Base-by-base conservation (phyloP, 1,140 invertebrate genomes). In the Myzus persicae region DNA sequence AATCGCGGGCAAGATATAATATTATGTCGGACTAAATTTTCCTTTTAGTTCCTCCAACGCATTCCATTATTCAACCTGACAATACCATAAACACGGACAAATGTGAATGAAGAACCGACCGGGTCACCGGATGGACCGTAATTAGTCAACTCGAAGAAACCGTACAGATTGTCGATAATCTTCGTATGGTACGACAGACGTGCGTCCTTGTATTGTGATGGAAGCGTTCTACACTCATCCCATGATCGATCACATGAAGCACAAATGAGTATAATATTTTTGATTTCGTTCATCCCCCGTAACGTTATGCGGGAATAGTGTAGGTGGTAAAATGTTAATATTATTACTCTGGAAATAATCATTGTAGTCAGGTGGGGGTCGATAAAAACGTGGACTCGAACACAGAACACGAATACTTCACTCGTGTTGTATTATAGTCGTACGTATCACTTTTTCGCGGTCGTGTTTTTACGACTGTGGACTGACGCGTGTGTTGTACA, bases 71-170 rank as follows among this genome's bases (percentile, higher is more conserved):
- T 54, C 87, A 89, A 48, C 18, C 8, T 88, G 46, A 51, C 87
- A 87, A 87, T 87, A 87, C 85, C 85, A 87, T 87, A 87, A 87
- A 87, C 44, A 46, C 22, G 14, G 85, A 87, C 85, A 87, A 87
- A 87, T 87, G 26, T 44, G 18, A 31, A 18, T 8, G 31, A 18
- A 88, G 18, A 36, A 88, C 8, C n/a, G n/a, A 87, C 26, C 85
- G 20, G 87, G 22, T 51, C 36, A 54, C 36, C 87, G n/a, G 87
- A 26, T 22, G n/a, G 2, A 51, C 87, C 48, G 46, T 38, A 89
- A 51, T 89, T 89, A 89, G 87, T 89, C 46, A 38, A 54, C 20
- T 38, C 2, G 31, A 6, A n/a, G 48, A 11, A 20, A 40, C 46
- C 46, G 18, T 8, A 22, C 18, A 26, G 22, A 2, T 87, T 46